Base-by-base conservation (phyloP, 2,797 vertebrate genomes). In the Oryzias dopingdopingensis region DNA sequence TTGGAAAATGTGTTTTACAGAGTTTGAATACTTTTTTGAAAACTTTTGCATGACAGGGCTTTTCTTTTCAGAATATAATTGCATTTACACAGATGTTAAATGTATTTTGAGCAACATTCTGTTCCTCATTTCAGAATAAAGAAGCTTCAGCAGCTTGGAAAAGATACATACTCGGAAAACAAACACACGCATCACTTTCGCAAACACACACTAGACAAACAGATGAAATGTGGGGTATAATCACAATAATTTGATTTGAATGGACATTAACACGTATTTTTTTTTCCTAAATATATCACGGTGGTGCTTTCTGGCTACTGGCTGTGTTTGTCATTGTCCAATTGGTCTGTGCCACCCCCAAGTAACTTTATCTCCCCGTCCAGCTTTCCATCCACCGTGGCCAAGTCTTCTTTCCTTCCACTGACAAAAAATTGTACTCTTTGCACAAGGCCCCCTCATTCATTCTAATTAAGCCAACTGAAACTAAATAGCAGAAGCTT, bases 401-500 rank as follows among this genome's bases (percentile, higher is more conserved):
- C 82, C 76, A 79, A 81, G 72, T 79, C 70, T 79, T 78, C 78
- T 77, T 81, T 79, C 63, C 61, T 70, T 72, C 74, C 75, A 66
- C 80, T 70, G 70, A 67, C 70, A 77, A 73, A 79, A 81, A 76
- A 79, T 64, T 78, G 69, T 71, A 76, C 84, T 81, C 76, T 77
- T 78, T 79, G 59, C 83, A 74, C 77, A 78, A 69, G 71, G 54
- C 77, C 80, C 77, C 81, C 90, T 90, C 90, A 90, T 91, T 92
- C 88, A 91, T 91, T 89, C 85, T 90, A 90, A 92, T 91, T 91
- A 90, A 88, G 86, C 84, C 90, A 88, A 90, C 86, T 88, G 90
- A 90, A 90, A 88, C 86, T 86, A 82, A 89, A 92, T 89, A 90
- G 90, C 88, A 85, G 85, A 80, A 61, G 81, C 85, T 87, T 90